Conservation (phyloP, 2,113 vertebrate species). For the Piaya cayana region DNA sequence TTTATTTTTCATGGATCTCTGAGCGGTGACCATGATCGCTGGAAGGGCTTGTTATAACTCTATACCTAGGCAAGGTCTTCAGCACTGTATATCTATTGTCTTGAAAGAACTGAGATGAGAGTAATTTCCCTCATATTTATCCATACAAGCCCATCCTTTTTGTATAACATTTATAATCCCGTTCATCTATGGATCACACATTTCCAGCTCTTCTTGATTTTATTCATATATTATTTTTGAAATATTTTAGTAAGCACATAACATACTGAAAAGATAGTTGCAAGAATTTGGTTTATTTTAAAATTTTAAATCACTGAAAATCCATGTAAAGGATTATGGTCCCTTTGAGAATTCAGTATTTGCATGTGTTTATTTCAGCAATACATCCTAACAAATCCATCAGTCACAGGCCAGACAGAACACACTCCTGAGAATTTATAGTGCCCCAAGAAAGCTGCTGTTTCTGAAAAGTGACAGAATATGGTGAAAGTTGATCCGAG, state of each 20-base stretch:
- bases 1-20: neutral
- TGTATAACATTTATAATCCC: neutral
- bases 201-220: neutral
- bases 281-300: neutral
- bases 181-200: neutral
- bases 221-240: constrained; percentile 11
- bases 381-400: neutral
- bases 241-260: constrained; percentile 5
- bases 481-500: neutral
- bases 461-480: neutral
- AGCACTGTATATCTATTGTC: neutral
- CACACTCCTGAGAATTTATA: neutral
- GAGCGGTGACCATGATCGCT: neutral
- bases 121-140: neutral
- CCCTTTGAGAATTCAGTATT: neutral
- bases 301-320: constrained; percentile 11
- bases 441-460: neutral
- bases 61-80: neutral
- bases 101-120: neutral
- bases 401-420: neutral
- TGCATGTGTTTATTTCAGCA: constrained; percentile 1
- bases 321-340: neutral
- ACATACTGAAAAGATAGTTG: neutral
- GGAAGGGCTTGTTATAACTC: neutral
- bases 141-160: neutral